A percentile compares a stretch with the other conserved stretches of the same genome.
Evolutionary conservation across 1,140 invertebrate genomes (phyloP).

Genomic region (Sesamia nonagrioides): DNA sequence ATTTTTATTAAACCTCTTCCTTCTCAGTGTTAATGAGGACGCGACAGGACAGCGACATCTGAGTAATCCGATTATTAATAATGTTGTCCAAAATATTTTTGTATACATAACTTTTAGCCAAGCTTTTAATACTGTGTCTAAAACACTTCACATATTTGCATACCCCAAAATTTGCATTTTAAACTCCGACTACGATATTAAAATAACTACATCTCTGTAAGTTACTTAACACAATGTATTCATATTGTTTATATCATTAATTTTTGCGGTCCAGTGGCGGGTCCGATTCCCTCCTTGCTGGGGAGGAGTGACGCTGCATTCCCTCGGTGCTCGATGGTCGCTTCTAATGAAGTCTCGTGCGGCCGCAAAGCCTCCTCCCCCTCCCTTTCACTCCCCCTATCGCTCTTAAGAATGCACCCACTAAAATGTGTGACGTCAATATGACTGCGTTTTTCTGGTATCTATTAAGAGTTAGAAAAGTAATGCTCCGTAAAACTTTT

Average conservation of each 20-base stretch:
- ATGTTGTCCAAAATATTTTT: background rate
- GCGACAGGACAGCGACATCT: too few relatives aligned
- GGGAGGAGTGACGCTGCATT: conserved; percentile 62
- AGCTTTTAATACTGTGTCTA: background rate
- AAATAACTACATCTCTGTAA: conserved; percentile 4
- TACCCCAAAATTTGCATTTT: conserved; percentile 7
- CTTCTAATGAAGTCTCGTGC: conserved; percentile 74
- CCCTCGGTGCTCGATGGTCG: conserved; percentile 58
- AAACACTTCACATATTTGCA: conserved; percentile 3
- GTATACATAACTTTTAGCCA: background rate
- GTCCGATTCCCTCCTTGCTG: conserved; percentile 51
- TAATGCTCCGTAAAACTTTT: background rate
- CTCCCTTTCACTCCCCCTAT: conserved; percentile 50
- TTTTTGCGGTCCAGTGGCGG: conserved; percentile 46
- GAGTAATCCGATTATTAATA: background rate
- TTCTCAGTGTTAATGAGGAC: too few relatives aligned
- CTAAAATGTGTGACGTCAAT: conserved; percentile 39
- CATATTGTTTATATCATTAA: conserved; percentile 50
- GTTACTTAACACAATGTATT: conserved; percentile 35
- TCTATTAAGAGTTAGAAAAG: conserved; percentile 1
- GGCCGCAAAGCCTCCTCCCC: conserved; percentile 60
- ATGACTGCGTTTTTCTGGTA: conserved; percentile 1
- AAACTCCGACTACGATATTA: conserved; percentile 4
- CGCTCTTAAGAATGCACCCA: conserved; percentile 58
- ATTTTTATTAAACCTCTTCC: background rate